Conservation (phyloP, 2,888 invertebrate species). For the Pogonocherus hispidulus region DNA sequence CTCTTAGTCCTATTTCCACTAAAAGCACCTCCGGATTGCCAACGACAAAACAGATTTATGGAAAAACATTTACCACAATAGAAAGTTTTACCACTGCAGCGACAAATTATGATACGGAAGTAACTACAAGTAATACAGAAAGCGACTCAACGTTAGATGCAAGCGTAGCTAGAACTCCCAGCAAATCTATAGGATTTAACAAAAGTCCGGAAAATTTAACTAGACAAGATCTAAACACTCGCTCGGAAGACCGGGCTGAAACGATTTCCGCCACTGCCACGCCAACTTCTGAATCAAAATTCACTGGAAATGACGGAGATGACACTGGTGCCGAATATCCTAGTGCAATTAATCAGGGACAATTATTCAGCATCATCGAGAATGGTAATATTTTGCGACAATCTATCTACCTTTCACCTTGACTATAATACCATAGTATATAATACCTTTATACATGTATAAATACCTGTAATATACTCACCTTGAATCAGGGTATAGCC, state of each 20-base stretch:
- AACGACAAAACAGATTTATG: constrained; percentile 12
- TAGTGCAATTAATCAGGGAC: constrained; percentile 67
- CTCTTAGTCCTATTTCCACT: constrained; percentile 58
- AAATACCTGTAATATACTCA: too few species aligned
- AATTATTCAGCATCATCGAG: constrained; percentile 67
- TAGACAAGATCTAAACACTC: constrained; percentile 40
- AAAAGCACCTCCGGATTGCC: constrained; percentile 53
- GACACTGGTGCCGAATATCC: constrained; percentile 61
- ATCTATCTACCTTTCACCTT: background rate
- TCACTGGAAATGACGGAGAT: constrained; percentile 34
- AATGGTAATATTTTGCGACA: constrained; percentile 57
- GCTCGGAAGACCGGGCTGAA: constrained; percentile 50
- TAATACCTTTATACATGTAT: too few species aligned
- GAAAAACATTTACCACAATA: constrained; percentile 21
- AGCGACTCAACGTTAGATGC: constrained; percentile 49
- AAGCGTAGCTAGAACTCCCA: constrained; percentile 40
- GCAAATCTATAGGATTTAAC: constrained; percentile 44
- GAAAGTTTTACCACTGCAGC: constrained; percentile 29
- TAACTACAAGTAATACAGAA: constrained; percentile 43
- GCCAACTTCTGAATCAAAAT: constrained; percentile 48
- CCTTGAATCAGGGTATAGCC: too few species aligned
- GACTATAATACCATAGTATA: too few species aligned
- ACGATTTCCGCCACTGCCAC: constrained; percentile 33
- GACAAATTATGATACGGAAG: constrained; percentile 48
- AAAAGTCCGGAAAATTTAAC: constrained; percentile 42